phyloP scores from a whole-genome alignment of 2,888 invertebrate species.

The Belgica antarctica region DNA sequence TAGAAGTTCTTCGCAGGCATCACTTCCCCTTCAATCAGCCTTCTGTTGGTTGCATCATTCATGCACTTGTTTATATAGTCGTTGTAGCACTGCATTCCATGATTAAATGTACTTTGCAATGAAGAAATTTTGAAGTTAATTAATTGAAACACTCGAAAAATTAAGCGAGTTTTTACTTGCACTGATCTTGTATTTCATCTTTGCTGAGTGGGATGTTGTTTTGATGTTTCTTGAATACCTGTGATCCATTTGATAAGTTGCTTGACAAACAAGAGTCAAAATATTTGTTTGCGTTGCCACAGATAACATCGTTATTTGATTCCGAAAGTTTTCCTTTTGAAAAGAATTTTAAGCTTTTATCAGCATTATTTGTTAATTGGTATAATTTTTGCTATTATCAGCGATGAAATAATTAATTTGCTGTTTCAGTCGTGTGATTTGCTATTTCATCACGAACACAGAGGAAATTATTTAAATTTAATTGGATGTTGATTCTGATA shows the following conservation, averaged over 20 bases:
- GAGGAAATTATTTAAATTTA: no score
- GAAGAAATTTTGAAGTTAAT: no score
- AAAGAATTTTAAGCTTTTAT: no score
- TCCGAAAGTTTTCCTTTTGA: no score
- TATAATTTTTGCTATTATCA: no score
- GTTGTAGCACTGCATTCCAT: constrained; percentile 54
- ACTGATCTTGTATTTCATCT: constrained; percentile 2
- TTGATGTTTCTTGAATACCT: background rate
- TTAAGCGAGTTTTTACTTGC: constrained; percentile 24
- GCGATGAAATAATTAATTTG: no score
- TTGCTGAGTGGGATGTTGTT: constrained; percentile 18
- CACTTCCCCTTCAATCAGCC: constrained; percentile 51
- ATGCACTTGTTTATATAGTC: constrained; percentile 52
- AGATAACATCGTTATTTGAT: constrained; percentile 3
- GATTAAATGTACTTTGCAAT: constrained; percentile 53
- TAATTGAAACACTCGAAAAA: no score
- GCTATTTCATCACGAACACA: no score
- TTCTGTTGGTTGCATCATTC: constrained; percentile 48
- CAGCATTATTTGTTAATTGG: no score
- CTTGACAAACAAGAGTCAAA: constrained; percentile 33
- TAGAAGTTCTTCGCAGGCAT: constrained; percentile 38
- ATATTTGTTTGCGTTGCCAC: constrained; percentile 20
- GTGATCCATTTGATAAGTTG: constrained; percentile 4
- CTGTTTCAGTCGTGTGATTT: no score
- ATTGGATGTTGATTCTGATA: no score